phyloP scores from a whole-genome alignment of 2,113 vertebrate species.

The Callipepla squamata region DNA sequence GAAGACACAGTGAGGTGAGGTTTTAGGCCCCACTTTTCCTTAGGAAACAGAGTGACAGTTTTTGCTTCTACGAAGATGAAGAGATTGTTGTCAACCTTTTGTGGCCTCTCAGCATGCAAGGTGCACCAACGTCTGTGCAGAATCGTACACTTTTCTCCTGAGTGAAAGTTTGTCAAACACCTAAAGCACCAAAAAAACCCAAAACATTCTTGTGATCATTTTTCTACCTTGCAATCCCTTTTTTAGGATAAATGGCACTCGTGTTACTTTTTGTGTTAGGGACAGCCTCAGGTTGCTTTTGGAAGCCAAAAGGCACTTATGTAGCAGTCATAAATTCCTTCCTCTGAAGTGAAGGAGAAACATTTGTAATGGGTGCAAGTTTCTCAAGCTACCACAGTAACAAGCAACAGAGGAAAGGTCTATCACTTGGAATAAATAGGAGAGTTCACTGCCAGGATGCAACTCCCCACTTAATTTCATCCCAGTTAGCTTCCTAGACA shows the following conservation, averaged over 20 bases:
- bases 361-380: neutral
- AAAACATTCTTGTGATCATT: neutral
- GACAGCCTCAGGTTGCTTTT: neutral
- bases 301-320: neutral
- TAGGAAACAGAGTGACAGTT: neutral
- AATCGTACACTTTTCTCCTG: neutral
- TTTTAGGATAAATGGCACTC: neutral
- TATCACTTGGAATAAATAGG: neutral
- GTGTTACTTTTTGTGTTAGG: neutral
- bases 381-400: neutral
- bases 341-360: neutral
- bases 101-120: neutral
- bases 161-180: neutral
- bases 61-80: neutral
- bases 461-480: neutral
- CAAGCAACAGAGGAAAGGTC: neutral
- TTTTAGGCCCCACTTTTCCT: neutral
- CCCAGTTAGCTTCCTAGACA: neutral
- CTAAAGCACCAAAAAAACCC: neutral
- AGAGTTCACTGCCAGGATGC: neutral
- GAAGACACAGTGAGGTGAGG: neutral
- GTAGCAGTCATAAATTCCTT: neutral
- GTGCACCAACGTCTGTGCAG: neutral
- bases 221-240: neutral
- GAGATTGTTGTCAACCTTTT: neutral